These are phyloP conservation scores for Parus major DNA, from an alignment of 2,113 vertebrate species.

Conservation along the genomic window DNA sequence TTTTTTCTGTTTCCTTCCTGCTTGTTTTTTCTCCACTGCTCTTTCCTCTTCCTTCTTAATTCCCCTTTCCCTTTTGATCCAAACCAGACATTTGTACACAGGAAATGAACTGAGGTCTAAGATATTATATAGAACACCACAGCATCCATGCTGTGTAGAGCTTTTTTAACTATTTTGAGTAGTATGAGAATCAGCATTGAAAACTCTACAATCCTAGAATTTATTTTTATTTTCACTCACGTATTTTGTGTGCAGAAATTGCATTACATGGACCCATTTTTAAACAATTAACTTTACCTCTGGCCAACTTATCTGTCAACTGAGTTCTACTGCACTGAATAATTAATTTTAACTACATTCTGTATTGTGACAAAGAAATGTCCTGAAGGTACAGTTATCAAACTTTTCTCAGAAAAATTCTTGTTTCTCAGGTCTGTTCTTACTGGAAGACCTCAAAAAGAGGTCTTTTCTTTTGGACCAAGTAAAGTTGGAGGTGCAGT, in stretches of 20 bases:
- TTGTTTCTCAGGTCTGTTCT: not conserved
- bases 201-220: not conserved
- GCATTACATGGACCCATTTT: not conserved
- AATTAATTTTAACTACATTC: conserved; percentile 7
- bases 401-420: not conserved
- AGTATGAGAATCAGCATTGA: not conserved
- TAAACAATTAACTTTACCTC: not conserved
- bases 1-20: not conserved
- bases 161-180: not conserved
- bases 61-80: not conserved
- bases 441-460: not conserved
- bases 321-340: not conserved
- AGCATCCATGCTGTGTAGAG: not conserved
- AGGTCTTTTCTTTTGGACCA: not conserved
- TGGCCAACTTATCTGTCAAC: not conserved
- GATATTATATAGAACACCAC: not conserved
- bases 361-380: not conserved
- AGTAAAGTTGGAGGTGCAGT: not conserved
- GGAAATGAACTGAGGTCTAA: not conserved
- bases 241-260: not conserved
- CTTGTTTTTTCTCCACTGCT: not conserved
- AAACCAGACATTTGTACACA: not conserved
- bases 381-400: not conserved
- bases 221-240: not conserved
- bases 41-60: not conserved